Evolutionary conservation across 1,140 invertebrate genomes (phyloP).

Genomic region (Steinernema khuongi): DNA sequence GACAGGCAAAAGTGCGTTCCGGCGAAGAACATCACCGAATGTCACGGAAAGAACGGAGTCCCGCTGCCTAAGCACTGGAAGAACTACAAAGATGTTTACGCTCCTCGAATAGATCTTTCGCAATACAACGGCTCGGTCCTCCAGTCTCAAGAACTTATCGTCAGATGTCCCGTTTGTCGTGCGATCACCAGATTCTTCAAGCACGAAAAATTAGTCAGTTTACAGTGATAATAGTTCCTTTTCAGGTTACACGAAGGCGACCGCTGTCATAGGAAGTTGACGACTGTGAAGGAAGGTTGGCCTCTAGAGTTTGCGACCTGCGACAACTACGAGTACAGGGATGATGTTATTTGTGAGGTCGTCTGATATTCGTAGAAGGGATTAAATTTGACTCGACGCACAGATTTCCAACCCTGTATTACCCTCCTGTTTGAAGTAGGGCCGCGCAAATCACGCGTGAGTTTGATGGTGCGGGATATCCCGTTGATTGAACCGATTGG

Average conservation of each 20-base stretch:
- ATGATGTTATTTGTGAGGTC: background rate
- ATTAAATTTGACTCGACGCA: background rate
- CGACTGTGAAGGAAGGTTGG: background rate
- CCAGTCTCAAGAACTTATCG: background rate
- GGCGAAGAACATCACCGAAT: background rate
- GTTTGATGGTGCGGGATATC: background rate
- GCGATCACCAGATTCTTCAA: background rate
- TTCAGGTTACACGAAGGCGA: background rate
- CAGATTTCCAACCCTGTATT: background rate
- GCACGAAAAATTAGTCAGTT: background rate
- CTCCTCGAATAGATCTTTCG: background rate
- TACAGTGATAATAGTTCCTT: background rate
- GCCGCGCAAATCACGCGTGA: background rate
- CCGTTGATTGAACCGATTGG: background rate
- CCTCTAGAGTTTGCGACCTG: background rate
- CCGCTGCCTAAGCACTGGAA: background rate
- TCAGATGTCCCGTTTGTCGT: background rate
- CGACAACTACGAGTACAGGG: background rate
- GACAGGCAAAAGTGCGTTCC: background rate
- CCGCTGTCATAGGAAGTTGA: background rate
- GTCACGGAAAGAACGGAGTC: background rate
- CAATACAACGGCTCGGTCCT: background rate
- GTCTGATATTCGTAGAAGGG: background rate
- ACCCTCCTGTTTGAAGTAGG: background rate
- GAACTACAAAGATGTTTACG: background rate